Evolutionary conservation across 1,140 invertebrate species (phyloP).

Genomic region (Elymnias hypermnestra): DNA sequence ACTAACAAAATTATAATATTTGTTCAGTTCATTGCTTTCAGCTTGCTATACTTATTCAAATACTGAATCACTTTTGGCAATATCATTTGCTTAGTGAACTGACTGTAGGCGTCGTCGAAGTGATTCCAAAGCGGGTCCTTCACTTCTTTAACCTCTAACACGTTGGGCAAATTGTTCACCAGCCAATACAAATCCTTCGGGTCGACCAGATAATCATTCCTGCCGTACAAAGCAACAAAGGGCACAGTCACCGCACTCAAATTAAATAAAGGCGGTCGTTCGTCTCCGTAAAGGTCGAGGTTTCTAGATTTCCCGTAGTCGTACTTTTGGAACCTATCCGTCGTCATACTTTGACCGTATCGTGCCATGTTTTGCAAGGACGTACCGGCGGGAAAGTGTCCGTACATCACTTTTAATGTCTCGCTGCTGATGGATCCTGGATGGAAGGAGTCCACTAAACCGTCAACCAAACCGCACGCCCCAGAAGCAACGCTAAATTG

Average conservation of each 20-base stretch:
- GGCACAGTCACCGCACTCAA: constrained; percentile 72
- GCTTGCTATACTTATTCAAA: constrained; percentile 31
- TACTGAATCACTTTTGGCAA: constrained; percentile 52
- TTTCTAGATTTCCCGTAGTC: constrained; percentile 74
- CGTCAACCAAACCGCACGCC: constrained; percentile 18
- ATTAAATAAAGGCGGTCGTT: constrained; percentile 71
- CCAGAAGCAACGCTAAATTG: constrained; percentile 17
- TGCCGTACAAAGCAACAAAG: constrained; percentile 42
- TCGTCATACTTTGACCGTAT: constrained; percentile 74
- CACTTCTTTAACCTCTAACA: constrained; percentile 35
- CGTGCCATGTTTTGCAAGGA: constrained; percentile 82
- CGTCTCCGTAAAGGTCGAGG: constrained; percentile 64
- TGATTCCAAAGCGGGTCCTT: constrained; percentile 54
- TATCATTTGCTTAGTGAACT: constrained; percentile 29
- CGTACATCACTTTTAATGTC: constrained; percentile 43
- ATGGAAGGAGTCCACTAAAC: constrained; percentile 32
- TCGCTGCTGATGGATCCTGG: constrained; percentile 35
- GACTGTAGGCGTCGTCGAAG: constrained; percentile 44
- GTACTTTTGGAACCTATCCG: constrained; percentile 65
- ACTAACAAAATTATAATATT: too few species aligned
- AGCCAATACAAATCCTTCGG: constrained; percentile 47
- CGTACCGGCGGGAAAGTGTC: constrained; percentile 84
- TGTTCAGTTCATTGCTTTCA: too few species aligned
- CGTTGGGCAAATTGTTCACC: constrained; percentile 36
- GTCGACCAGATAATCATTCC: constrained; percentile 51